A percentile compares a stretch with the other conserved stretches of the same genome.
Conservation (phyloP, 2,888 invertebrate genomes). For the Dyspetes luteomarginatus region DNA sequence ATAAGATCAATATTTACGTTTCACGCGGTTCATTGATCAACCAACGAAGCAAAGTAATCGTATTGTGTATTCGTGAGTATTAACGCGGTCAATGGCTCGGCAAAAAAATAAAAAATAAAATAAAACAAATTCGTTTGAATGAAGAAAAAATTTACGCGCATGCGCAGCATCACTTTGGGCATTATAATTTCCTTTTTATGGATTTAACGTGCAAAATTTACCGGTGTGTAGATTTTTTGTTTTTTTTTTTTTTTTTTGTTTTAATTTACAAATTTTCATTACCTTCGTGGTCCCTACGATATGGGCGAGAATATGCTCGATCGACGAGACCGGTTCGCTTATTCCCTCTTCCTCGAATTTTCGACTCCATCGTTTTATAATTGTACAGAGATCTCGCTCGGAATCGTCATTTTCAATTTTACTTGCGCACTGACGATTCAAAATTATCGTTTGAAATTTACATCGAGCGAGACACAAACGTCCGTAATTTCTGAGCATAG, state of each 20-base stretch:
- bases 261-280: conserved; percentile 67
- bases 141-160: conserved; percentile 13
- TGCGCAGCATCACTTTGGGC: conserved; percentile 14
- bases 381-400: conserved; percentile 66
- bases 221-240: no score
- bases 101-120: background rate
- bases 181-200: no score
- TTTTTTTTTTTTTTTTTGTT: no score
- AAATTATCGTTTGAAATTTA: conserved; percentile 40
- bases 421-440: conserved; percentile 41
- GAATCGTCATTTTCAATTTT: conserved; percentile 29
- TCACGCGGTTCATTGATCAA: conserved; percentile 21
- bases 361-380: conserved; percentile 83
- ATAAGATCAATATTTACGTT: background rate
- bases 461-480: conserved; percentile 49
- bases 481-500: conserved; percentile 47
- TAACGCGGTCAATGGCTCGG: conserved; percentile 33
- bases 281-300: conserved; percentile 85
- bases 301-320: conserved; percentile 86
- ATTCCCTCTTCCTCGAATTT: conserved; percentile 84
- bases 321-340: conserved; percentile 85
- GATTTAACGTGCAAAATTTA: no score
- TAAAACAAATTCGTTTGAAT: background rate
- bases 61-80: conserved; percentile 30
- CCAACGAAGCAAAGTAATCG: background rate